These are phyloP conservation scores for Megaceryle torquata DNA, from an alignment of 2,113 vertebrate species.

Conservation along the genomic window DNA sequence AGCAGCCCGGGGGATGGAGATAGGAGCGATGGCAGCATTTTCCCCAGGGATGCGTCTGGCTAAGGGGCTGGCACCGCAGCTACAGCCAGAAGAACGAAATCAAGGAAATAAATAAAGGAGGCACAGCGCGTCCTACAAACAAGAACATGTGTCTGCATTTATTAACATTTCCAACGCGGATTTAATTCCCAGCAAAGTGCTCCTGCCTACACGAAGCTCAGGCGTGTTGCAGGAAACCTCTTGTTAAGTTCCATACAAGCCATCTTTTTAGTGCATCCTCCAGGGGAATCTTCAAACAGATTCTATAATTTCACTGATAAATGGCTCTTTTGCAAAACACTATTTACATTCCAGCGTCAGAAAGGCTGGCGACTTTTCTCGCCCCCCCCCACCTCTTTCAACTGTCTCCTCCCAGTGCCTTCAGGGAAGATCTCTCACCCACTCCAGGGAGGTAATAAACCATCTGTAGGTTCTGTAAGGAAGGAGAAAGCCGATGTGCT, in stretches of 20 bases:
- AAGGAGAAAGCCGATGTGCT: not conserved
- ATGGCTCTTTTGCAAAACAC: conserved; percentile 70
- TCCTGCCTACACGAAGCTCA: conserved; percentile 65
- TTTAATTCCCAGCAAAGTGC: conserved; percentile 73
- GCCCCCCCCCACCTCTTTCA: not conserved
- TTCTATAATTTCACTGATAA: conserved; percentile 75
- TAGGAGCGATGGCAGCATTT: not conserved
- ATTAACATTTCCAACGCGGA: conserved; percentile 79
- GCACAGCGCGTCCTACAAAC: conserved; percentile 71
- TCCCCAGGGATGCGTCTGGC: conserved; percentile 41
- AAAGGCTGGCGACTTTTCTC: not conserved
- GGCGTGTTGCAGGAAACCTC: conserved; percentile 66
- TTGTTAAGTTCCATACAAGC: conserved; percentile 67
- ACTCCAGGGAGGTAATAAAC: not conserved
- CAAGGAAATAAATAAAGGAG: conserved; percentile 64
- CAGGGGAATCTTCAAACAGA: conserved; percentile 72
- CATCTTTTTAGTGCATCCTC: conserved; percentile 66
- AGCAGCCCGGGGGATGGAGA: not conserved
- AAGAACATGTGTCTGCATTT: conserved; percentile 82
- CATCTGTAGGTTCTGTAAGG: not conserved
- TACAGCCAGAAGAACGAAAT: conserved; percentile 37
- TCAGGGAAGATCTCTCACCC: not conserved
- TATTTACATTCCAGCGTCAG: conserved; percentile 60
- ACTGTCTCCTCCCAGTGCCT: not conserved
- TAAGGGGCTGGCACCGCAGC: not conserved